Conservation (phyloP, 2,797 vertebrate genomes). For the Silurus aristotelis region DNA sequence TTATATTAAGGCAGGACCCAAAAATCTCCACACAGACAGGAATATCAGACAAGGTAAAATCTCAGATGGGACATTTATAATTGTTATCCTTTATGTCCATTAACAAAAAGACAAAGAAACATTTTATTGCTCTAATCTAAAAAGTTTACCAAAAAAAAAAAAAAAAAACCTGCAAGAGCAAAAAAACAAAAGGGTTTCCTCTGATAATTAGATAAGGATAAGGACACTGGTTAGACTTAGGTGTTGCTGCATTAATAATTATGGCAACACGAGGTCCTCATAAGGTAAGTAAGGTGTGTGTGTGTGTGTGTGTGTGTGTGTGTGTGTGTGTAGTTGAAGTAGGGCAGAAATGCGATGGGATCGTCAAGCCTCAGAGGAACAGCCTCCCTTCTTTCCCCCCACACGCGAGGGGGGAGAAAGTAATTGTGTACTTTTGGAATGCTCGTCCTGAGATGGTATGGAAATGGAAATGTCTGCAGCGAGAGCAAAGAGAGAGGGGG, state of each 20-base stretch:
- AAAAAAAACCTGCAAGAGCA: no score
- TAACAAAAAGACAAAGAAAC: no score
- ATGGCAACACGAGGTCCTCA: neutral
- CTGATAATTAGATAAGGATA: no score
- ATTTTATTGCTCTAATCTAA: no score
- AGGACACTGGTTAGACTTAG: neutral
- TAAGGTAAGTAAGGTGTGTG: neutral
- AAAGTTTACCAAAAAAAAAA: no score
- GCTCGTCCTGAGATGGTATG: constrained; percentile 57
- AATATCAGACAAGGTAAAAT: no score
- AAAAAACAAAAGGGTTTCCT: no score
- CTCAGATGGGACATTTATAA: no score
- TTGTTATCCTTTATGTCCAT: no score
- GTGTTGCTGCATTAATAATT: neutral
- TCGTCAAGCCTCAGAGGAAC: constrained; percentile 62
- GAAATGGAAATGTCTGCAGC: constrained; percentile 39
- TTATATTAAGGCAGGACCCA: no score
- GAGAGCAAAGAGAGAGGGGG: neutral
- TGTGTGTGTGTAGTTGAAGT: constrained; percentile 62
- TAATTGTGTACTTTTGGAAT: constrained; percentile 70
- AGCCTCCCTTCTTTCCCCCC: constrained; percentile 54
- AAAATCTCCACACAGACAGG: no score
- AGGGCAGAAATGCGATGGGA: constrained; percentile 69
- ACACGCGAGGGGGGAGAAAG: constrained; percentile 54
- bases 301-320: constrained; percentile 16